These are phyloP conservation scores for pig (Sus scrofa) DNA, from an alignment of 2,113 vertebrate genomes.

Conservation along the genomic window DNA sequence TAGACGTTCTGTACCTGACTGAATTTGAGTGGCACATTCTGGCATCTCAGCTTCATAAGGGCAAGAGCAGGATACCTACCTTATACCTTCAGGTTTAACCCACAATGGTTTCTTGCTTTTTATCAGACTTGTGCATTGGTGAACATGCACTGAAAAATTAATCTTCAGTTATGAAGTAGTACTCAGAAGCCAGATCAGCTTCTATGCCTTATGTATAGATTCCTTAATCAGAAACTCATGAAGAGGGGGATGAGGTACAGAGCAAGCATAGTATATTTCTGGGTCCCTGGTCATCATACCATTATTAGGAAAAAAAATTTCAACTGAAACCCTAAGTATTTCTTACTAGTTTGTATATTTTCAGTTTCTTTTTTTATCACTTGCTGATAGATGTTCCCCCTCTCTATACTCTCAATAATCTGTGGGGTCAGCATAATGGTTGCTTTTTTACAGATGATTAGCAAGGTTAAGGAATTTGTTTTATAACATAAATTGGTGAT, in stretches of 20 bases:
- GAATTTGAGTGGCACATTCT: background rate
- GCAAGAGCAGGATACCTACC: background rate
- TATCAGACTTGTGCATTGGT: background rate
- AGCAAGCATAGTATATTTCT: background rate
- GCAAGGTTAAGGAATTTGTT: background rate
- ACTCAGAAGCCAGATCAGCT: background rate
- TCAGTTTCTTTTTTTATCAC: background rate
- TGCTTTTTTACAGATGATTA: conserved; percentile 29
- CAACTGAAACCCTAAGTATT: background rate
- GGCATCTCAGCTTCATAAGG: background rate
- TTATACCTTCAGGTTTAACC: background rate
- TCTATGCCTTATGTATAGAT: background rate
- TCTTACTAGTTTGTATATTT: conserved; percentile 14
- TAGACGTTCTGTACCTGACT: background rate
- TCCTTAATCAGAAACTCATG: background rate
- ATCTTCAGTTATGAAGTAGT: background rate
- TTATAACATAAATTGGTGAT: background rate
- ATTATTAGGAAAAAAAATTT: conserved; percentile 38
- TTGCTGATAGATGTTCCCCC: background rate
- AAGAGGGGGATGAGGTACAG: background rate
- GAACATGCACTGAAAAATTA: background rate
- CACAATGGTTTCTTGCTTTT: background rate
- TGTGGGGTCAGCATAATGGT: background rate
- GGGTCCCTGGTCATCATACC: background rate
- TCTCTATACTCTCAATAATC: background rate